Conservation (phyloP, 2,797 vertebrate genomes). For the Acestrorhynchus altus region DNA sequence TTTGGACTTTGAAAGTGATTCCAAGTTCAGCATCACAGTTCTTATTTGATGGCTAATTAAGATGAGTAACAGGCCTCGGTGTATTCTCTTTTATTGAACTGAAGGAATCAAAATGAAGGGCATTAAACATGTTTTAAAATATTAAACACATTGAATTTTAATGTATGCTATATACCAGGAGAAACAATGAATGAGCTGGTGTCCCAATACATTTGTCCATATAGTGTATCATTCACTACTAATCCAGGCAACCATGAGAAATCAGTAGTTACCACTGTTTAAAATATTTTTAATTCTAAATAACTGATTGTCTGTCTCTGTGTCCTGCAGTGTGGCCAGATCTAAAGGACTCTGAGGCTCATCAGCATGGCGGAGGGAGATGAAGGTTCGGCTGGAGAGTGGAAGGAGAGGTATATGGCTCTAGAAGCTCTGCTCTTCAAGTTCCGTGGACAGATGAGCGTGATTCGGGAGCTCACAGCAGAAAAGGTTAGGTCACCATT, state of each 20-base stretch:
- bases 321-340: slow-evolving; percentile 15
- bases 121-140: no score
- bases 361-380: slow-evolving; percentile 86
- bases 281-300: background rate
- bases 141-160: no score
- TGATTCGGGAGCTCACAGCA: slow-evolving; percentile 92
- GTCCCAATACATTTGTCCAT: no score
- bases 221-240: no score
- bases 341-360: slow-evolving; percentile 21
- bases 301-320: background rate
- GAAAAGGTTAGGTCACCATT: slow-evolving; percentile 85
- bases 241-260: background rate
- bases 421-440: slow-evolving; percentile 94
- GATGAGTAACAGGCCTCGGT: no score
- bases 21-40: background rate
- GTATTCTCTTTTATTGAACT: background rate
- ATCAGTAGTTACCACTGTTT: background rate
- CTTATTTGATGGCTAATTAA: no score
- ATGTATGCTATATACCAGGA: no score
- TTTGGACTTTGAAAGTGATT: background rate
- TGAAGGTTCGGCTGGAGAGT: slow-evolving; percentile 86
- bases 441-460: slow-evolving; percentile 93
- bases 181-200: no score
- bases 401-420: slow-evolving; percentile 93
- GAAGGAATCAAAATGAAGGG: background rate